These are phyloP conservation scores for Solenopsis invicta DNA, from an alignment of 1,140 invertebrate species.

Conservation along the genomic window DNA sequence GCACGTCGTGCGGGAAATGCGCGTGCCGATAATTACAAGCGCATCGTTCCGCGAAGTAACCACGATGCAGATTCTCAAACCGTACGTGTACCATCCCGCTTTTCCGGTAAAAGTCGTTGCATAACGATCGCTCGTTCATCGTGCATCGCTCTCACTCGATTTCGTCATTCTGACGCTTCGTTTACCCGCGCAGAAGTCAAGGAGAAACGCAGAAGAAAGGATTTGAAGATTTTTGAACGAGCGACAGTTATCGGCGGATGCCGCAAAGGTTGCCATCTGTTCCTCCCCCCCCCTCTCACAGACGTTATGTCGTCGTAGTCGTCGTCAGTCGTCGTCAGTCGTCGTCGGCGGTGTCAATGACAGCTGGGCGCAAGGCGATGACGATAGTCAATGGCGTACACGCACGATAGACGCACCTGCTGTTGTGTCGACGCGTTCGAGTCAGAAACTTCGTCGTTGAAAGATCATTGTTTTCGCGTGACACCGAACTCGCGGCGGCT, in stretches of 20 bases:
- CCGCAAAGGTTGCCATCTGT: neutral
- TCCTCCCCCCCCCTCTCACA: too few relatives aligned
- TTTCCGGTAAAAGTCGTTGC: constrained; percentile 38
- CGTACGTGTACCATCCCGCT: neutral
- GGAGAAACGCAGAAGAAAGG: neutral
- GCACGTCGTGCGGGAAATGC: neutral
- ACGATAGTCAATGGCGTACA: constrained; percentile 58
- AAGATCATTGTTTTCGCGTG: constrained; percentile 22
- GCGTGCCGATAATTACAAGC: neutral
- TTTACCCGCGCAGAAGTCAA: too few relatives aligned
- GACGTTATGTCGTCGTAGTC: neutral
- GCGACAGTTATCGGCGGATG: constrained; percentile 55
- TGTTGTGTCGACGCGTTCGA: constrained; percentile 66
- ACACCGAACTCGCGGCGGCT: neutral
- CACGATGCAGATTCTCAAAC: neutral
- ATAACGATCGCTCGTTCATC: neutral
- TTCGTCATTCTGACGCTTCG: neutral
- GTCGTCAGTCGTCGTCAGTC: neutral
- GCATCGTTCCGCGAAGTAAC: neutral
- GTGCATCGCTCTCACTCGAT: constrained; percentile 13
- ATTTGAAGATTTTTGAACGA: constrained; percentile 32
- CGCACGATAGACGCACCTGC: constrained; percentile 50
- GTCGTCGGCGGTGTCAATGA: constrained; percentile 1
- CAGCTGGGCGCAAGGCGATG: constrained; percentile 18
- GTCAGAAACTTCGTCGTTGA: constrained; percentile 32